These are phyloP conservation scores for Lontra canadensis DNA, from an alignment of 2,113 vertebrate species.

Conservation along the genomic window DNA sequence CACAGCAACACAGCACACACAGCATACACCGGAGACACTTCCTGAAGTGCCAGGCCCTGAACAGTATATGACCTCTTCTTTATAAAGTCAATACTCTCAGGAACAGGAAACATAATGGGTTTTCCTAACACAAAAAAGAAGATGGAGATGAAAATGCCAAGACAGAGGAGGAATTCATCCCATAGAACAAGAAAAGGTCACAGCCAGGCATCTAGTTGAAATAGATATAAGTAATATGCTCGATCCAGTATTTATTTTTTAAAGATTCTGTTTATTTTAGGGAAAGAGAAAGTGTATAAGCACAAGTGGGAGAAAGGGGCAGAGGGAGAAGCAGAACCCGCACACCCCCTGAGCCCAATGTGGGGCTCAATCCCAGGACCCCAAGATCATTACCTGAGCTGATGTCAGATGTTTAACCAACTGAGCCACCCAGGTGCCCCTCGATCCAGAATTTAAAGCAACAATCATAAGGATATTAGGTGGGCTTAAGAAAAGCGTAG, in stretches of 20 bases:
- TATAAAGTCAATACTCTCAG: neutral
- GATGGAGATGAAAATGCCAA: neutral
- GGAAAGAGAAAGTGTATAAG: neutral
- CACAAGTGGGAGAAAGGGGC: neutral
- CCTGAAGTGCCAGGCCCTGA: neutral
- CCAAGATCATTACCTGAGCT: neutral
- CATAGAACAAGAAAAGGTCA: neutral
- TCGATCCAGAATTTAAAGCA: neutral
- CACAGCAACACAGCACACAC: neutral
- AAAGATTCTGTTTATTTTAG: neutral
- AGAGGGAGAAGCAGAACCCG: neutral
- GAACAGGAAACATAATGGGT: neutral
- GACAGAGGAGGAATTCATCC: neutral
- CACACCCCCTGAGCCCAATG: neutral
- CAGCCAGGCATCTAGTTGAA: neutral
- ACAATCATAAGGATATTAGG: neutral
- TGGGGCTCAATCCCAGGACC: neutral
- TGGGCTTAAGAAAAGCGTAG: neutral
- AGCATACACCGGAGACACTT: neutral
- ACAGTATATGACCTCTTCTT: neutral
- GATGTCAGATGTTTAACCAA: neutral
- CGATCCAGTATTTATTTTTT: neutral
- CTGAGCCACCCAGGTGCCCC: neutral
- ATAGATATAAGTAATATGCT: neutral
- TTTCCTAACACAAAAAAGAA: neutral